Base-by-base conservation (phyloP, 2,113 vertebrate species). In the Dipodomys stephensi region DNA sequence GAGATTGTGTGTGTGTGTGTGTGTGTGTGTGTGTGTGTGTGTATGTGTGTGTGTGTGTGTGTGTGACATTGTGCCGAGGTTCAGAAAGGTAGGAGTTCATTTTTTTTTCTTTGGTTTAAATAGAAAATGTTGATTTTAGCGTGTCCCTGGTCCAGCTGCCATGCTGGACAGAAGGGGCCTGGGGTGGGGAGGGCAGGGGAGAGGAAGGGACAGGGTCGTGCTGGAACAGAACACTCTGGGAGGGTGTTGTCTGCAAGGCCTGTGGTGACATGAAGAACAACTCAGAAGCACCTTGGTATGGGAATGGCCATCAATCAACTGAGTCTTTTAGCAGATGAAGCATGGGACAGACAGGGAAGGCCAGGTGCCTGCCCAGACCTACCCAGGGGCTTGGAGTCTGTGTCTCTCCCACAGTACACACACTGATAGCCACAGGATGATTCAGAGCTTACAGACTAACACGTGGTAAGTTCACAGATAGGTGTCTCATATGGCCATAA, bases 21-120 rank as follows among this genome's bases (percentile, higher is more conserved):
- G n/a, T 87, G 32, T 84, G 32, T 46, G 80, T 83, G 27, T 82
- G 80, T n/a, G n/a, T n/a, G n/a, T n/a, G n/a, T 82, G 80, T 65
- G 62, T 64, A 39, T 65, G 62, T 64, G 49, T 57, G 53, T 57
- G 65, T 76, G 49, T n/a, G 27, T 65, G 62, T 64, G 35, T 35
- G 35, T 35, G 35, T 35, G 49, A 16, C 12, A 57, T 44, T 49
- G n/a, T 22, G 84, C 39, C 68, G 79, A 86, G 84, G 78, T 68
- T 27, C 62, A 82, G 67, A n/a, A 93, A 87, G 76, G 76, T 0
- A 30, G 27, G 35, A 65, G 2, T 23, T 53, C 35, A 44, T 46
- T 16, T 62, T 74, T 62, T 74, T 68, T 62, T 77, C 72, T 74
- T 20, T 53, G 60, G 4, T 30, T 87, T 30, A 25, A 60, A 92